Evolutionary conservation across 1,140 invertebrate genomes (phyloP).

Genomic region (Hyles vespertilio): DNA sequence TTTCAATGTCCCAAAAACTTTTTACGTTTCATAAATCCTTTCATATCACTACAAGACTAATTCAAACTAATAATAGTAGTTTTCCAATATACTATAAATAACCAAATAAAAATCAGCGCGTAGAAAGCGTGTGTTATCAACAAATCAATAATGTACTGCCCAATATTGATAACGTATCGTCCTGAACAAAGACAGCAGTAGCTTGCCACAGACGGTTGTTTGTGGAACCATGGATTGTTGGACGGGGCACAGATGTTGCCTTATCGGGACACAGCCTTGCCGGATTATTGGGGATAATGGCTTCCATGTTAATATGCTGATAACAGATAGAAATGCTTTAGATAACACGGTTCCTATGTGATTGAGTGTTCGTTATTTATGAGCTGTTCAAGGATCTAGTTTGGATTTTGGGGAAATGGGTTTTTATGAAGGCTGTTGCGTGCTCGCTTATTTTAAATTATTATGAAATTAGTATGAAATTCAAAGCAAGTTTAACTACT

Average conservation of each 20-base stretch:
- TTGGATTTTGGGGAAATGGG: no score
- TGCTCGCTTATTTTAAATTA: no score
- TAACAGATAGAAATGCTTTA: conserved; percentile 15
- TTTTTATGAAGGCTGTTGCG: no score
- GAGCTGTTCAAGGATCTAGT: no score
- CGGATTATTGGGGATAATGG: conserved; percentile 32
- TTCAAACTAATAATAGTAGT: no score
- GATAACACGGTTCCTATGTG: not conserved
- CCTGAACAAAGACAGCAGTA: conserved; percentile 28
- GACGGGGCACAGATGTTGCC: conserved; percentile 8
- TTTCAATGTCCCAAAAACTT: no score
- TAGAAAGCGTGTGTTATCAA: conserved; percentile 51
- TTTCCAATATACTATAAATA: conserved; percentile 7
- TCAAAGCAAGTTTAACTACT: no score
- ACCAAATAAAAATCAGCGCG: conserved; percentile 50
- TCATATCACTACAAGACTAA: no score
- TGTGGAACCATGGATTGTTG: conserved; percentile 9
- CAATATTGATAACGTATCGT: conserved; percentile 57
- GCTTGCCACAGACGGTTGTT: conserved; percentile 4
- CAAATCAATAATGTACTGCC: conserved; percentile 59
- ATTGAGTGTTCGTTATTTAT: no score
- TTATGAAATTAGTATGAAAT: no score
- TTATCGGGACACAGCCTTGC: conserved; percentile 25
- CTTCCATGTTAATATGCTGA: conserved; percentile 28
- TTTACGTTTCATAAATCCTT: no score